Base-by-base conservation (phyloP, 2,113 vertebrate genomes). In the Vanacampus margaritifer region DNA sequence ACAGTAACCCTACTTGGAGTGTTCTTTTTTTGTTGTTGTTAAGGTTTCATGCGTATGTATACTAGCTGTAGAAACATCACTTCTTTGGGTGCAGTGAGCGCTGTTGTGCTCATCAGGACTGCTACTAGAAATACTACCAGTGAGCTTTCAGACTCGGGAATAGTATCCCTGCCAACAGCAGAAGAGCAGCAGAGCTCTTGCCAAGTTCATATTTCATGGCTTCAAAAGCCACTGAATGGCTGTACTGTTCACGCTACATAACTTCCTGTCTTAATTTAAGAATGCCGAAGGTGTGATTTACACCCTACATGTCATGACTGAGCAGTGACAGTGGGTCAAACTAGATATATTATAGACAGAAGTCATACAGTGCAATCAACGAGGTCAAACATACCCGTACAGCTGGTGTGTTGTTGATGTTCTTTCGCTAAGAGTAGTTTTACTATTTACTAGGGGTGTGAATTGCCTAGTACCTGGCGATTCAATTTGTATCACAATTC, bases 231-330 rank as follows among this genome's bases (percentile, higher is more conserved):
- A 32, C 17, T 32, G 54, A 57, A 57, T 32, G 13, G 23, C 60
- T 17, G 13, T n/a, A n/a, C n/a, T 62, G 36, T 41, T 61, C 59
- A 7, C 12, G 5, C 36, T 6, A 61, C 59, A 61, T 61, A 37
- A 37, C 57, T 57, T 57, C 57, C 19, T n/a, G 19, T 59, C 17
- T 36, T 21, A 59, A 36, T 37, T 59, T 35, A 3, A 36, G 19
- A 67, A 37, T 53, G 36, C 66, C 36, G 2, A 43, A 53, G 8
- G 46, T 37, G 28, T 66, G 39, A 64, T 62, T 41, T 56, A 60
- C 14, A 65, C 68, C 36, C 43, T 65, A 58, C 8, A 46, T 46
- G 45, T 19, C 45, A 6, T 59, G 23, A 59, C 51, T 6, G 48
- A 21, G 46, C 14, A 26, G 50, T 9, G 28, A 45, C 51, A 53